A percentile compares a stretch with the other conserved stretches of the same genome.
phyloP scores from a whole-genome alignment of 1,140 invertebrate genomes.

The Sinella curviseta region DNA sequence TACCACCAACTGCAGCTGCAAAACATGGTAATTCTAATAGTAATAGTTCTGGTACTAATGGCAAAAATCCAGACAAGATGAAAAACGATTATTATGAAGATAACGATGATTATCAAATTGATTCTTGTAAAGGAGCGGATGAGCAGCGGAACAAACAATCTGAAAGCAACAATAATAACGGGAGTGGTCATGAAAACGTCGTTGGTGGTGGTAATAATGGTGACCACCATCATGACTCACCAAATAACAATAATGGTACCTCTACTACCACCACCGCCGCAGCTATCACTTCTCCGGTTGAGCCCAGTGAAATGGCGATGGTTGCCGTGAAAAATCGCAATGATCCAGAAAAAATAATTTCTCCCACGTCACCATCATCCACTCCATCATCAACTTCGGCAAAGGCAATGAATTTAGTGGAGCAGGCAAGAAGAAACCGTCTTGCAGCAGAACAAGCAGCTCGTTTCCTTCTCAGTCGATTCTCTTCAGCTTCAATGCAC shows the following conservation, averaged over 20 bases:
- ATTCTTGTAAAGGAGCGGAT: neutral
- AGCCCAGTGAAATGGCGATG: too few relatives aligned
- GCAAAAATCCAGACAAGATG: neutral
- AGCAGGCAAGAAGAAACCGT: neutral
- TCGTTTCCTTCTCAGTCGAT: neutral
- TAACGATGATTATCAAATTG: neutral
- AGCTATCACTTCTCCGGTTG: too few relatives aligned
- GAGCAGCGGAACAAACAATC: neutral
- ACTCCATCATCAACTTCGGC: too few relatives aligned
- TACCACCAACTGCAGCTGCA: neutral
- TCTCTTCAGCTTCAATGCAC: neutral
- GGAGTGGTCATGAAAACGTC: neutral
- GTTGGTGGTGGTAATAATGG: neutral
- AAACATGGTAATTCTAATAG: too few relatives aligned
- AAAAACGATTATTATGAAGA: neutral
- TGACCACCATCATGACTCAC: neutral
- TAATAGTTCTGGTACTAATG: too few relatives aligned
- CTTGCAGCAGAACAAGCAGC: neutral
- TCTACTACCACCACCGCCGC: too few relatives aligned
- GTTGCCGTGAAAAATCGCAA: too few relatives aligned
- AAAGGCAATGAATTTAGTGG: neutral
- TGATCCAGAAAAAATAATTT: too few relatives aligned
- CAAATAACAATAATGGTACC: neutral
- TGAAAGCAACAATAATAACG: too few relatives aligned
- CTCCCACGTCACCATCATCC: too few relatives aligned